These are phyloP conservation scores for Callinectes sapidus DNA, from an alignment of 2,888 invertebrate species.

Conservation along the genomic window DNA sequence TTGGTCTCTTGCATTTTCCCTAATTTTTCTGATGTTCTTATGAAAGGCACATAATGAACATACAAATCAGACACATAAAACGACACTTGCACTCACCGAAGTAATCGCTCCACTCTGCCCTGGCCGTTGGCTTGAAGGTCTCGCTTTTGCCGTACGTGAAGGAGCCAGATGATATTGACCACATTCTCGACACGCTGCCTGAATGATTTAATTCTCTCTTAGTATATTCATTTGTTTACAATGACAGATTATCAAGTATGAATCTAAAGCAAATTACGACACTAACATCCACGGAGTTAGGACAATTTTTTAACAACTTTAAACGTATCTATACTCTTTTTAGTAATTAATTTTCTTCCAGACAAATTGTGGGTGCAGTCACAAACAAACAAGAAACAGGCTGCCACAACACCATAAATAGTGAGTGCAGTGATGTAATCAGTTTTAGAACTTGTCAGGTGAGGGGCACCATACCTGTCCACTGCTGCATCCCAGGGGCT, in stretches of 20 bases:
- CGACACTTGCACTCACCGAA: neutral
- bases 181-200: neutral
- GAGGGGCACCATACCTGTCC: neutral
- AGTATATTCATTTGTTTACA: neutral
- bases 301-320: no score
- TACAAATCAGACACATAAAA: neutral
- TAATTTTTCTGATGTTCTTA: no score
- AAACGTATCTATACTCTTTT: no score
- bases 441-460: neutral
- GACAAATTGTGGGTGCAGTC: no score
- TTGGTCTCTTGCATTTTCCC: no score
- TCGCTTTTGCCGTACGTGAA: neutral
- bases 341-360: no score
- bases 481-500: conserved; percentile 8
- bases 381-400: neutral
- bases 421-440: neutral
- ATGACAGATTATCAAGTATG: neutral
- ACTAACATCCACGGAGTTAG: no score
- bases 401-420: neutral
- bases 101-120: neutral
- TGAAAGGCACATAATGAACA: neutral
- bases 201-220: neutral
- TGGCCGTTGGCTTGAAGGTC: neutral
- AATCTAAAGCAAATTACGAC: neutral
- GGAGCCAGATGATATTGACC: neutral